A percentile compares a stretch with the other conserved stretches of the same genome.
Evolutionary conservation across 2,888 invertebrate genomes (phyloP).

Genomic region (Amiota communis): DNA sequence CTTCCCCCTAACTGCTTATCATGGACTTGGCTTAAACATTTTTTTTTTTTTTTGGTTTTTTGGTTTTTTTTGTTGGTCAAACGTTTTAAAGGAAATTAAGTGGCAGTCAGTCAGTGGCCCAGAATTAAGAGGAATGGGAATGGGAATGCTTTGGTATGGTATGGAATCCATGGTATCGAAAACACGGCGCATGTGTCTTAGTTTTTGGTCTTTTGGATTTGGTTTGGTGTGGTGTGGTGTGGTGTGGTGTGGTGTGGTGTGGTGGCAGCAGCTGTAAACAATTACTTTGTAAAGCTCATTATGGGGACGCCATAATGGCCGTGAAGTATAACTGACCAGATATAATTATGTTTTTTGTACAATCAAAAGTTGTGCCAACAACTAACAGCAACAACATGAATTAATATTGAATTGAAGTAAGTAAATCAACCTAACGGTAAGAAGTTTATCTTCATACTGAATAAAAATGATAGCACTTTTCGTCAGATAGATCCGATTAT

Average conservation of each 20-base stretch:
- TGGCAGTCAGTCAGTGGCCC: neutral
- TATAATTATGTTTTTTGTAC: slow-evolving; percentile 3
- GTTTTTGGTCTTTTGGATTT: no score
- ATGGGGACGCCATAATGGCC: slow-evolving; percentile 3
- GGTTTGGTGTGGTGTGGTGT: neutral
- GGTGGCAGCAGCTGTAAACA: slow-evolving; percentile 12
- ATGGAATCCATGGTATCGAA: no score
- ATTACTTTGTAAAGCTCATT: slow-evolving; percentile 11
- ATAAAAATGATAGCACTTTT: no score
- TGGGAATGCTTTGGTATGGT: no score
- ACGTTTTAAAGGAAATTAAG: slow-evolving; percentile 6
- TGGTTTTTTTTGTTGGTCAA: neutral
- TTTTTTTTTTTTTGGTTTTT: neutral
- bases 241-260: neutral
- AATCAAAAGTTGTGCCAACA: neutral
- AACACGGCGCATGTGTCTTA: no score
- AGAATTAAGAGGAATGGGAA: no score
- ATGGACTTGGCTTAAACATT: no score
- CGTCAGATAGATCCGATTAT: no score
- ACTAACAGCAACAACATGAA: neutral
- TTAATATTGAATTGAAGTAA: no score
- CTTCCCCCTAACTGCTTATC: no score
- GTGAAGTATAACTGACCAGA: slow-evolving; percentile 13
- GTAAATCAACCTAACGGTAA: no score
- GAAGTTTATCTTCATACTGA: no score